Evolutionary conservation across 2,113 vertebrate genomes (phyloP).

Genomic region (Cygnus buccinator): DNA sequence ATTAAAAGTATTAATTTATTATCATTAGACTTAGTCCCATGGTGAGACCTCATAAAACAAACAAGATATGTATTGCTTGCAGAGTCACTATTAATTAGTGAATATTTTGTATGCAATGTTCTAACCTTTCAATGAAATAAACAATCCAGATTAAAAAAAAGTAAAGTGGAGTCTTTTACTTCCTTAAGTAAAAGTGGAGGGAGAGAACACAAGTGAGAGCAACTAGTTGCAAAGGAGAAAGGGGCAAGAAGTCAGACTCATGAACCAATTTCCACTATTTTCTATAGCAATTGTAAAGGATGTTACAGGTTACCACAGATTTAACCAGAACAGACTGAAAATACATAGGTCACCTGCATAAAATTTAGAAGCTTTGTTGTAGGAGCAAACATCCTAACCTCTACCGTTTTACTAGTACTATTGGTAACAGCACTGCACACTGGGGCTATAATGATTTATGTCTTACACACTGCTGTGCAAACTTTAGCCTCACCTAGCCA

Average conservation of each 20-base stretch:
- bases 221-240: background rate
- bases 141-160: background rate
- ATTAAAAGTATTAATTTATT: background rate
- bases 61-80: background rate
- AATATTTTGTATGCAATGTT: background rate
- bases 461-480: background rate
- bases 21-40: background rate
- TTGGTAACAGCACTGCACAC: background rate
- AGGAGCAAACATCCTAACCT: background rate
- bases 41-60: background rate
- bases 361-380: background rate
- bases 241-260: background rate
- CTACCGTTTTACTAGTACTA: background rate
- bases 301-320: background rate
- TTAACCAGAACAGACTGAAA: background rate
- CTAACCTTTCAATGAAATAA: background rate
- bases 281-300: background rate
- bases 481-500: accelerated
- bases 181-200: background rate
- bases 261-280: background rate
- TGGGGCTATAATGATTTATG: background rate
- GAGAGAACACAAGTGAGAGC: background rate
- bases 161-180: background rate
- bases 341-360: background rate
- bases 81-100: background rate